Base-by-base conservation (phyloP, 2,797 vertebrate genomes). In the Lacerta agilis region DNA sequence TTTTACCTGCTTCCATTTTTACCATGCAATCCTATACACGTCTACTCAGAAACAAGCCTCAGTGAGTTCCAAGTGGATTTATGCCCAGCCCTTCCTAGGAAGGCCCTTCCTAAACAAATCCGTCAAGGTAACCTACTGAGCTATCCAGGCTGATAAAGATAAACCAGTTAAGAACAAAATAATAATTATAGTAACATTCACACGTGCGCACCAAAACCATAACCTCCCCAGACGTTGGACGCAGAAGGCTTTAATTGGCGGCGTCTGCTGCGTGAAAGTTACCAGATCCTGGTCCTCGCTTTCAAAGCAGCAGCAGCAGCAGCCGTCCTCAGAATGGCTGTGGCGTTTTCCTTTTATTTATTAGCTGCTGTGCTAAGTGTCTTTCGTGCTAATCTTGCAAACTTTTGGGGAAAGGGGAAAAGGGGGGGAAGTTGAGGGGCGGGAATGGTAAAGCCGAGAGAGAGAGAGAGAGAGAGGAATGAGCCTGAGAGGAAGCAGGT, bases 401-500 rank as follows among this genome's bases (percentile, higher is more conserved):
- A 64, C 17, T 64, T 64, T 7, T 64, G 17, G 17, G 17, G 20
- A 2, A 18, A 64, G 2, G 18, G 18, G 17, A 2, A 55, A 55
- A 10, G 55, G 90, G 15, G 69, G 86, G 69, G 86, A 55, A 82
- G 41, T 41, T 86, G 86, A 93, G 81, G 91, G 92, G 94, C 92
- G 91, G 93, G 92, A 80, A 93, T 94, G 90, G 93, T 67, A 91
- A 84, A 27, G 87, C 67, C 41, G 86, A 13, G 49, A 13, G 49
- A 15, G 49, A 15, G 13, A 82, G 0, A 87, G 82, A 33, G n/a
- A 17, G 71, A 20, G 4, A 20, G n/a, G 71, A 18, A 38, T 73
- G 15, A 73, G 71, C 15, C 15, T 23, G 61, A 29, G 69, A 29
- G 69, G 69, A 29, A 29, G n/a, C 9, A 71, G 75, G 20, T 36